A percentile compares a stretch with the other conserved stretches of the same genome.
These are phyloP conservation scores for Lonchura striata DNA, from an alignment of 2,113 vertebrate species.

Conservation along the genomic window DNA sequence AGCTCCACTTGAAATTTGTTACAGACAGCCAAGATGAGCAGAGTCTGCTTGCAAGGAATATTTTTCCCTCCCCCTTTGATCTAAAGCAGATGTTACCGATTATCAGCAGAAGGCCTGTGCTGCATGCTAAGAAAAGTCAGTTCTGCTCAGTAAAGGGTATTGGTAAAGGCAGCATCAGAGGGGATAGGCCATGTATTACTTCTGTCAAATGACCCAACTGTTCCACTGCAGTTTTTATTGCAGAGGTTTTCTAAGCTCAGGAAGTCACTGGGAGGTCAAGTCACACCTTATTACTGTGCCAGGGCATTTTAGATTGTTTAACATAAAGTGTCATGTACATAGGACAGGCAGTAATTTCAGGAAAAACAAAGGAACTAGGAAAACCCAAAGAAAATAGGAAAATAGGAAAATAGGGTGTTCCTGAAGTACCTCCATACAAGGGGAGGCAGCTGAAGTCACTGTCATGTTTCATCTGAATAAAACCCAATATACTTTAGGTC, in stretches of 20 bases:
- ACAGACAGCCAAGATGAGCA: neutral
- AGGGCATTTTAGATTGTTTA: neutral
- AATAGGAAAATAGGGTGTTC: neutral
- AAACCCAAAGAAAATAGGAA: neutral
- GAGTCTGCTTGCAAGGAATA: neutral
- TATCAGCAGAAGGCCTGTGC: neutral
- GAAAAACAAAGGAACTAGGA: neutral
- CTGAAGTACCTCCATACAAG: neutral
- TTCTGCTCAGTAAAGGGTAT: neutral
- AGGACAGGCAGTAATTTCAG: neutral
- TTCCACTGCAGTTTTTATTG: neutral
- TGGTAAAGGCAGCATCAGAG: neutral
- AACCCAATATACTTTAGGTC: neutral
- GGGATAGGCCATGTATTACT: neutral
- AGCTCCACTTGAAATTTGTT: neutral
- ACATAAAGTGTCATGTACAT: neutral
- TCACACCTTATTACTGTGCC: neutral
- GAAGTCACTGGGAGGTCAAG: neutral
- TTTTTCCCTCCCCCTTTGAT: neutral
- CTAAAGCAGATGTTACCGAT: constrained; percentile 34
- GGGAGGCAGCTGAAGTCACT: neutral
- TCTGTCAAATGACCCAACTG: neutral
- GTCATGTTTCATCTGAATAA: neutral
- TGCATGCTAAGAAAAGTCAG: neutral
- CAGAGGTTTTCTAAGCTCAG: neutral